Evolutionary conservation across 2,888 invertebrate genomes (phyloP).

Genomic region (Lacanobia wlatinum): DNA sequence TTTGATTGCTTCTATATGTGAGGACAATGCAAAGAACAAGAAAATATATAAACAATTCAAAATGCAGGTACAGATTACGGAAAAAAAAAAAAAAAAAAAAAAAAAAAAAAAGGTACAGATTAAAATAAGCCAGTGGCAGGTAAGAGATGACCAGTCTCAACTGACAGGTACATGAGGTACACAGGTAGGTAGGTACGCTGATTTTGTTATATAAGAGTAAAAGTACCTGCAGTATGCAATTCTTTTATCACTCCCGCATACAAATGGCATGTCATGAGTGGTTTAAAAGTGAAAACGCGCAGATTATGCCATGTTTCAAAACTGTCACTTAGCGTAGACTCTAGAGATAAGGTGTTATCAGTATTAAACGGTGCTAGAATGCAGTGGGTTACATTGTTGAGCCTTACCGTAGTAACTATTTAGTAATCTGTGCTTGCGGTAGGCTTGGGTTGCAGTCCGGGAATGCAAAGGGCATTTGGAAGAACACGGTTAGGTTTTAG

Average conservation of each 20-base stretch:
- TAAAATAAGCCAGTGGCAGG: too few relatives aligned
- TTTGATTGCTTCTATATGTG: too few relatives aligned
- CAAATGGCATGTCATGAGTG: constrained; percentile 11
- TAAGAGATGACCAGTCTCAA: too few relatives aligned
- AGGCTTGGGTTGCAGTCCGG: background rate
- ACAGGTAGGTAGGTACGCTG: too few relatives aligned
- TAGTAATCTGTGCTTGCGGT: background rate
- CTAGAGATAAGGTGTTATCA: constrained; percentile 41
- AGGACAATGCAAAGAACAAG: too few relatives aligned
- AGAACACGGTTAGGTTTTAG: too few relatives aligned
- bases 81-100: too few relatives aligned
- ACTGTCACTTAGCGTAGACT: constrained; percentile 19
- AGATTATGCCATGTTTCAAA: constrained; percentile 49
- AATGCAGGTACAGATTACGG: too few relatives aligned
- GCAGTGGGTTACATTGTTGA: background rate
- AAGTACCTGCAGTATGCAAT: constrained; percentile 1
- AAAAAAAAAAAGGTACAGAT: too few relatives aligned
- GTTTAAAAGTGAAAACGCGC: constrained; percentile 43
- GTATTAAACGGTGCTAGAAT: constrained; percentile 1
- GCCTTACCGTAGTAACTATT: background rate
- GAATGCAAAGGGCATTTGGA: too few relatives aligned
- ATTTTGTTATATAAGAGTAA: background rate
- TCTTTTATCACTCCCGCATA: constrained; percentile 48
- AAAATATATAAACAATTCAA: too few relatives aligned
- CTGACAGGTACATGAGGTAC: too few relatives aligned